Base-by-base conservation (phyloP, 1,140 invertebrate genomes). In the Oedothorax gibbosus region DNA sequence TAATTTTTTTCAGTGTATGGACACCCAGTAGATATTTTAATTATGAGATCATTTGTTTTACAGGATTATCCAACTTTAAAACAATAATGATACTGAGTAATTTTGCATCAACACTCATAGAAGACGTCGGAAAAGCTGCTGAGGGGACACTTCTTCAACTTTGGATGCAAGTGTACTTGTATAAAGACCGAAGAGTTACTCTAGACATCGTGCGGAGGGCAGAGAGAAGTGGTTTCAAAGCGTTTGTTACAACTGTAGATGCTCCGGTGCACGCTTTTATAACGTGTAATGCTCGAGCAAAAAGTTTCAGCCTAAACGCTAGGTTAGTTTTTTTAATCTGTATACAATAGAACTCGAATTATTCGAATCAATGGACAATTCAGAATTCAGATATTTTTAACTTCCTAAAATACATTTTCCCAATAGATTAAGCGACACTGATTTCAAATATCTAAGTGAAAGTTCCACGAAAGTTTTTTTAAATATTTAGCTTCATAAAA, bases 161-260 rank as follows among this genome's bases (percentile, higher is more conserved):
- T 21, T 96, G 96, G 95, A 97, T 96, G 89, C 96, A 98, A 89
- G 91, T 98, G 0, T 98, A 98, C 87, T 93, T 98, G 85, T 97
- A 96, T 88, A 94, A 92, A 85, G 94, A 97, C 88, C 92, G 89
- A 9, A 56, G 85, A 14, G 73, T 90, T 10, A 91, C 89, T 7
- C 71, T 85, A 56, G 54, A 86, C 14, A 68, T 91, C 20, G 87
- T 91, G 0, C 35, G 69, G 62, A 86, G 90, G 49, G 90, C 90
- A 10, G 88, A 90, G 78, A 85, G 78, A 15, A 86, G 83, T 21
- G 91, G 91, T 14, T 91, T 87, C 85, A 87, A 84, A 54, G 91
- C 91, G 11, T 68, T 91, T 5, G 89, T 90, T 14, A 71, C 91
- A 4, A 91, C 91, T 9, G 88, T 90, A 6, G 91, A 91, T 86